Evolutionary conservation across 2,797 vertebrate genomes (phyloP).

Genomic region (Gorsachius magnificus): DNA sequence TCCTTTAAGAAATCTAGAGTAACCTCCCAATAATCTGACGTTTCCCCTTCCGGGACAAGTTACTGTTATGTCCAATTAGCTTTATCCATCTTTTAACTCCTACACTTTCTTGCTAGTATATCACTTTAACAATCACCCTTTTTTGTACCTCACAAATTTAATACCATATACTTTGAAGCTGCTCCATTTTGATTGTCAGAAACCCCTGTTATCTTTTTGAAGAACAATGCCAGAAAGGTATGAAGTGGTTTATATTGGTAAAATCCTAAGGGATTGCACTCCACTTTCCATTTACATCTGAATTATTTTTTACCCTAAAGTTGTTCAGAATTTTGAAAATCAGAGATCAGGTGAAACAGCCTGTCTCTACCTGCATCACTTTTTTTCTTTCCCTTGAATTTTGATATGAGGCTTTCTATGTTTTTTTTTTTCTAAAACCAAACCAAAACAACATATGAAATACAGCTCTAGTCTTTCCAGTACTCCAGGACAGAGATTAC

Average conservation of each 20-base stretch:
- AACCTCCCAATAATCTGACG: neutral
- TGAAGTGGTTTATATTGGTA: neutral
- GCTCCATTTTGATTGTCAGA: neutral
- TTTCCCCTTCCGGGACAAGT: neutral
- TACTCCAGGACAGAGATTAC: neutral
- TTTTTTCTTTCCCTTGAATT: neutral
- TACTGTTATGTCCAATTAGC: neutral
- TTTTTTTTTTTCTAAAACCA: neutral
- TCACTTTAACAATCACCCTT: neutral
- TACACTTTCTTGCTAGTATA: neutral
- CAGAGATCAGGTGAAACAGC: neutral
- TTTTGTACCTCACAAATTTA: neutral
- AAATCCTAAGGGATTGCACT: neutral
- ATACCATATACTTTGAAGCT: neutral
- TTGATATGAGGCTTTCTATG: neutral
- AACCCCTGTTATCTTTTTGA: neutral
- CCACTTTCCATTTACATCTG: neutral
- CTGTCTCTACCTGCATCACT: accelerated
- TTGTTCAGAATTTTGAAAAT: neutral
- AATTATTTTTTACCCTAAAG: neutral
- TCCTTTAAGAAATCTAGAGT: neutral
- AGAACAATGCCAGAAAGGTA: neutral
- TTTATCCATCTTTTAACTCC: neutral
- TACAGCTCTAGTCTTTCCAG: neutral
- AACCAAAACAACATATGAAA: neutral